Evolutionary conservation across 1,140 invertebrate species (phyloP).

Genomic region (Luehdorfia chinensis): DNA sequence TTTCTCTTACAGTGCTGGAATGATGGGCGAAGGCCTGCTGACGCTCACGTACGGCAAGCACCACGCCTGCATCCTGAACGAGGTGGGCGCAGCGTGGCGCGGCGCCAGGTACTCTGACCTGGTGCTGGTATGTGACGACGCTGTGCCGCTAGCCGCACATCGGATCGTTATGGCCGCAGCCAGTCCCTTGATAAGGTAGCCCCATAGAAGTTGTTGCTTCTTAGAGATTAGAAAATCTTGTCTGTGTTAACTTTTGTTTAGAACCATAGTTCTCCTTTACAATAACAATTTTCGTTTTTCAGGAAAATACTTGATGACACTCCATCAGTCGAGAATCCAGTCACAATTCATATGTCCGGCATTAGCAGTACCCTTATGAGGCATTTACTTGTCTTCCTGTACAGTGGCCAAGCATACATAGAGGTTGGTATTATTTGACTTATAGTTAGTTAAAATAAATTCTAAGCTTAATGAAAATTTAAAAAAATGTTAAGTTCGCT

Average conservation of each 20-base stretch:
- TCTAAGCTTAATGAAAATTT: constrained; percentile 2
- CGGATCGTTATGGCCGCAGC: constrained; percentile 89
- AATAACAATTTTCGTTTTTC: too few relatives aligned
- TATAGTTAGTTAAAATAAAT: not conserved
- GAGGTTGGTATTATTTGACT: constrained; percentile 76
- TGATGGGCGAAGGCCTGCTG: constrained; percentile 81
- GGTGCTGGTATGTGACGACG: constrained; percentile 88
- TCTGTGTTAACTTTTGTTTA: too few relatives aligned
- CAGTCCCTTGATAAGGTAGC: constrained; percentile 85
- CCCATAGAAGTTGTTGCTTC: too few relatives aligned
- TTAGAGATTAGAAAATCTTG: too few relatives aligned
- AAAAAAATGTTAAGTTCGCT: constrained; percentile 1
- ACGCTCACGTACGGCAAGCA: constrained; percentile 93
- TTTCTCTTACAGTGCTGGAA: constrained; percentile 72
- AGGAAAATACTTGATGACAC: constrained; percentile 85
- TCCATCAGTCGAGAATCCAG: constrained; percentile 81
- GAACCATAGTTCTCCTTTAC: too few relatives aligned
- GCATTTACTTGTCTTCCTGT: constrained; percentile 88
- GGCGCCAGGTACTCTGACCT: constrained; percentile 90
- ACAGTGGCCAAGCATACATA: constrained; percentile 89
- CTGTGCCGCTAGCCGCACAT: constrained; percentile 85
- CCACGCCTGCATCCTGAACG: constrained; percentile 91
- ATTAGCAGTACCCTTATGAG: constrained; percentile 86
- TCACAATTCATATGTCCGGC: constrained; percentile 89
- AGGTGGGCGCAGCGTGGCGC: constrained; percentile 89